A percentile compares a stretch with the other conserved stretches of the same genome.
These are phyloP conservation scores for Leucoma salicis DNA, from an alignment of 2,888 invertebrate species.

Conservation along the genomic window DNA sequence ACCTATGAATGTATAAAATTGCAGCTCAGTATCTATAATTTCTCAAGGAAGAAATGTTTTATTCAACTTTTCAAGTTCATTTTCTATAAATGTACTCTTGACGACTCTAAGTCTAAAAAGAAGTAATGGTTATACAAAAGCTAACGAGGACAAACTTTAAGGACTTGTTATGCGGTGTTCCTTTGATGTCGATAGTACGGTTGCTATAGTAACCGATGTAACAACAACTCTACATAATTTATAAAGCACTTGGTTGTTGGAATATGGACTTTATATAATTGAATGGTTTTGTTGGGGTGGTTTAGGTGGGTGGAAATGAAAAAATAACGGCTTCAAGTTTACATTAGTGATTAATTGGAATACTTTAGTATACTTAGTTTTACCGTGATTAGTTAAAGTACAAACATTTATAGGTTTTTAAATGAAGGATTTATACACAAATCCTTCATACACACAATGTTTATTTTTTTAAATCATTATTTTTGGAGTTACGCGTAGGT, in stretches of 20 bases:
- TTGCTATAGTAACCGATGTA: conserved; percentile 46
- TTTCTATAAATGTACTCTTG: too few relatives aligned
- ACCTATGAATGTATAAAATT: too few relatives aligned
- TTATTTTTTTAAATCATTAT: too few relatives aligned
- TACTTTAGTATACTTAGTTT: conserved; percentile 13
- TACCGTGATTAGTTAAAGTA: conserved; percentile 9
- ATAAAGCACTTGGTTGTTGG: neutral
- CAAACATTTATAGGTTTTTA: conserved; percentile 7
- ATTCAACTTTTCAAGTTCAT: too few relatives aligned
- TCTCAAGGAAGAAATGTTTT: too few relatives aligned
- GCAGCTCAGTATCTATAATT: too few relatives aligned
- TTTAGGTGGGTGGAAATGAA: conserved; percentile 9
- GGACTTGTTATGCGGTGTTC: conserved; percentile 29
- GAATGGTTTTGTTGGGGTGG: conserved; percentile 11
- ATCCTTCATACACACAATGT: conserved; percentile 15
- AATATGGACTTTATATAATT: conserved; percentile 14
- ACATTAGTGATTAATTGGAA: conserved; percentile 11
- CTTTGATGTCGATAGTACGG: conserved; percentile 23
- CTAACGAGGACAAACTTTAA: conserved; percentile 30
- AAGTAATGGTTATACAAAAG: neutral
- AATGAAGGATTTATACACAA: neutral
- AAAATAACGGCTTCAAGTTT: conserved; percentile 20
- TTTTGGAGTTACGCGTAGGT: too few relatives aligned
- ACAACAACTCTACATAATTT: conserved; percentile 38
- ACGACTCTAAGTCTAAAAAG: neutral